Evolutionary conservation across 2,113 vertebrate genomes (phyloP).

Genomic region (Neodon shergylaensis): DNA sequence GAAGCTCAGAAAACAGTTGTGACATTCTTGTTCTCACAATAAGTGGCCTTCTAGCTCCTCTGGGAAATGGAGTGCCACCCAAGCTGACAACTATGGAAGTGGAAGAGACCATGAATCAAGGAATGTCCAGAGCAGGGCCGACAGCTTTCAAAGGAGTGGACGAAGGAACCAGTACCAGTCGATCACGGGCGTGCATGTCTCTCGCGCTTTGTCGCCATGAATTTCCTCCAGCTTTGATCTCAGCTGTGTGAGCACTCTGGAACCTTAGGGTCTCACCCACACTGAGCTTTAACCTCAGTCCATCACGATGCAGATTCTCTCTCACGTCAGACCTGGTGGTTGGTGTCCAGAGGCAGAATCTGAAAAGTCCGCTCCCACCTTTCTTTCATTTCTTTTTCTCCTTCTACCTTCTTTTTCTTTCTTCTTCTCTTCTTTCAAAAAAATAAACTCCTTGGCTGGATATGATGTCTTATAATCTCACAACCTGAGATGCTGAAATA

Average conservation of each 20-base stretch:
- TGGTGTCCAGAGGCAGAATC: neutral
- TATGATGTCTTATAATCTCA: neutral
- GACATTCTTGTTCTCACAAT: slow-evolving; percentile 74
- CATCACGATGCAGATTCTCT: neutral
- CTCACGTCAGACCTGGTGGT: neutral
- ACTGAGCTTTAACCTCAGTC: neutral
- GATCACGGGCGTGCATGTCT: neutral
- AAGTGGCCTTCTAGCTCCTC: slow-evolving; percentile 64
- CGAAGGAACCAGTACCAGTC: neutral
- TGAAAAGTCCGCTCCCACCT: neutral
- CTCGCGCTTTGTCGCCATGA: slow-evolving; percentile 12
- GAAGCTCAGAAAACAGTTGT: slow-evolving; percentile 77
- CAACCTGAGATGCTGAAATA: neutral
- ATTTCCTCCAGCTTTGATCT: slow-evolving; percentile 52
- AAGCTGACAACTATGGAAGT: slow-evolving; percentile 44
- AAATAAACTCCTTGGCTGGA: neutral
- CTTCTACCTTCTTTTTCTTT: neutral
- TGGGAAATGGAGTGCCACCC: slow-evolving; percentile 45
- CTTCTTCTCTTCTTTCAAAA: neutral
- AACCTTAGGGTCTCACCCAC: neutral
- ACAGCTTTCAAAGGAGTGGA: slow-evolving; percentile 14
- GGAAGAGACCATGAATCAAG: slow-evolving; percentile 36
- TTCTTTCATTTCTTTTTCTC: neutral
- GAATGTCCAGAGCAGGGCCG: neutral
- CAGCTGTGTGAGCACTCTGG: neutral